phyloP scores from a whole-genome alignment of 2,888 invertebrate genomes.

The Bugulina stolonifera region DNA sequence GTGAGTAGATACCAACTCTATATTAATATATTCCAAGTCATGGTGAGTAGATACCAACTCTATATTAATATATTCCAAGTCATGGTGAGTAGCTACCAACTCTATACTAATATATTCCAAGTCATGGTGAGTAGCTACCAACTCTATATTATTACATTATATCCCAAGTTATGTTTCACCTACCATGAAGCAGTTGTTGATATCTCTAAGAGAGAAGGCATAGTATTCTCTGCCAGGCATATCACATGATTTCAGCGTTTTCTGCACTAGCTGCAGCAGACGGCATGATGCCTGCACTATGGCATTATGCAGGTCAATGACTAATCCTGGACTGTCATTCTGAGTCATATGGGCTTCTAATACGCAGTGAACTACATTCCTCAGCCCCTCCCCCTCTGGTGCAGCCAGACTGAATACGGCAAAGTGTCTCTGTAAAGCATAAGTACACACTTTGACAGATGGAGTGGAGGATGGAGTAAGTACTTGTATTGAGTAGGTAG shows the following conservation, averaged over 20 bases:
- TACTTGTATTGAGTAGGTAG: too few relatives aligned
- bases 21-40: too few relatives aligned
- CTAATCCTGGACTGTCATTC: slow-evolving; percentile 44
- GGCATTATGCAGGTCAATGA: slow-evolving; percentile 46
- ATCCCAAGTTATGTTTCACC: too few relatives aligned
- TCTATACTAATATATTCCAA: too few relatives aligned
- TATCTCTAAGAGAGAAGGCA: slow-evolving; percentile 48
- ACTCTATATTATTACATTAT: too few relatives aligned
- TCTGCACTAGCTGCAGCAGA: slow-evolving; percentile 42
- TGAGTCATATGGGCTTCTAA: slow-evolving; percentile 49
- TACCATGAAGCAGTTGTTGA: slow-evolving; percentile 51
- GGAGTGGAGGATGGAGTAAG: too few relatives aligned
- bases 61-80: too few relatives aligned
- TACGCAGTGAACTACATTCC: slow-evolving; percentile 45
- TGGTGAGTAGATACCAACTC: too few relatives aligned
- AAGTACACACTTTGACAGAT: too few relatives aligned
- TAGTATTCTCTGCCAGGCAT: slow-evolving; percentile 51
- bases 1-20: too few relatives aligned
- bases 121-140: too few relatives aligned
- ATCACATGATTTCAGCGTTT: slow-evolving; percentile 45
- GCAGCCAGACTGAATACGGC: slow-evolving; percentile 47
- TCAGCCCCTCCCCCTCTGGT: slow-evolving; percentile 43
- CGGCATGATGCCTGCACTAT: slow-evolving; percentile 48
- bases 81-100: too few relatives aligned
- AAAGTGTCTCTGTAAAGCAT: slow-evolving; percentile 52